Base-by-base conservation (phyloP, 2,888 invertebrate genomes). In the Acanthosepion esculentum region DNA sequence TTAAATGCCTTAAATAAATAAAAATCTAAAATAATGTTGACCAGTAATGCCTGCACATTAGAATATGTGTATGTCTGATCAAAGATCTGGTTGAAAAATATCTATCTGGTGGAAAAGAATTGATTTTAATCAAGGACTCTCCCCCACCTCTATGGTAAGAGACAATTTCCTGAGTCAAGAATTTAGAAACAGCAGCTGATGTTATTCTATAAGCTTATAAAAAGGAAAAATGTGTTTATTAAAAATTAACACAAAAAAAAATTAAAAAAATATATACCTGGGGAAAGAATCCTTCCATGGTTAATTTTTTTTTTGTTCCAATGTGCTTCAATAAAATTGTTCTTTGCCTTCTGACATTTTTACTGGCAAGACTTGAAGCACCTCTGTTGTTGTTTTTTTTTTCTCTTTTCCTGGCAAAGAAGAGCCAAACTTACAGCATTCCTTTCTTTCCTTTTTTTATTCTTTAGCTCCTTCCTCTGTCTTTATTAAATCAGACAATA, bases 1-100 rank as follows among this genome's bases (percentile, higher is more conserved):
- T 78, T 78, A 78, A 78, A 78, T 78, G 78, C 78, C 78, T 78
- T 78, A 78, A n/a, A 78, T 78, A 78, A n/a, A 78, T 10, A 78
- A n/a, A 78, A n/a, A 78, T 78, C 78, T 29, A n/a, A 29, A 78
- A 78, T n/a, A 29, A 12, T n/a, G 78, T n/a, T 78, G 78, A 78
- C 78, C 78, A 78, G 29, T 29, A n/a, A 78, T 78, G n/a, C 15
- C 78, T 78, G n/a, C 15, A n/a, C 29, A 78, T 78, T 78, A 8
- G 15, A 78, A 78, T n/a, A 78, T n/a, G 29, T n/a, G n/a, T n/a
- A n/a, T 78, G n/a, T 29, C 78, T 78, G 20, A 64, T 7, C n/a
- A 78, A 29, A 64, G 29, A 78, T 18, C 29, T 59, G 59, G 59
- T 59, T 20, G 26, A 59, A 59, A 59, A 59, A 20, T 59, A 26